Evolutionary conservation across 2,113 vertebrate genomes (phyloP).

Genomic region (Halcyon malimbica): DNA sequence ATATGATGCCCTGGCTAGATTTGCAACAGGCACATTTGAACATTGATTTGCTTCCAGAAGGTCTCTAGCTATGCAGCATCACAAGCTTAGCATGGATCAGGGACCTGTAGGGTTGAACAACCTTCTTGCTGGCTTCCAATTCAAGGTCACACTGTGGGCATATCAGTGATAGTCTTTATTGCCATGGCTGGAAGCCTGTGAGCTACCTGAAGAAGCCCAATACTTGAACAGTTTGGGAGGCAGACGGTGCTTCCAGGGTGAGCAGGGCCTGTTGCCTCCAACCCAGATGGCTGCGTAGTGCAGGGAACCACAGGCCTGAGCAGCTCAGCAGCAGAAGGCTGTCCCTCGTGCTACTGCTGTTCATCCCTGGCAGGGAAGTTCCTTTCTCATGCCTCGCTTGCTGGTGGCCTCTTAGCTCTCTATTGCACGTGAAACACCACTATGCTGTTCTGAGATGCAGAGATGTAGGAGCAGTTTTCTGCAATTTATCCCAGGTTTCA

Average conservation of each 20-base stretch:
- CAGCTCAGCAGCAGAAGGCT: slow-evolving; percentile 1
- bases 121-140: not conserved
- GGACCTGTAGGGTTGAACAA: not conserved
- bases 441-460: not conserved
- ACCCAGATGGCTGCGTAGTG: slow-evolving; percentile 74
- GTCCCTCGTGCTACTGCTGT: not conserved
- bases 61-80: slow-evolving; percentile 1
- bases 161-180: not conserved
- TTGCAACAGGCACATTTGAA: not conserved
- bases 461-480: not conserved
- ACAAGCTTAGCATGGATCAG: not conserved
- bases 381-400: not conserved
- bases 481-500: not conserved
- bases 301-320: slow-evolving; percentile 21
- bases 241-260: slow-evolving; percentile 71
- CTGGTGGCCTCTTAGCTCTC: not conserved
- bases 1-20: not conserved
- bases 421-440: not conserved
- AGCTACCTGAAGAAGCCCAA: slow-evolving; percentile 46
- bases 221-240: slow-evolving; percentile 48
- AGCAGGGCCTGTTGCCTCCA: slow-evolving; percentile 67
- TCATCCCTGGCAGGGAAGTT: not conserved
- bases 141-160: not conserved
- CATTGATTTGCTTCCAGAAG: not conserved
- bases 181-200: not conserved